phyloP scores from a whole-genome alignment of 2,113 vertebrate species.

The Ammodytes marinus region DNA sequence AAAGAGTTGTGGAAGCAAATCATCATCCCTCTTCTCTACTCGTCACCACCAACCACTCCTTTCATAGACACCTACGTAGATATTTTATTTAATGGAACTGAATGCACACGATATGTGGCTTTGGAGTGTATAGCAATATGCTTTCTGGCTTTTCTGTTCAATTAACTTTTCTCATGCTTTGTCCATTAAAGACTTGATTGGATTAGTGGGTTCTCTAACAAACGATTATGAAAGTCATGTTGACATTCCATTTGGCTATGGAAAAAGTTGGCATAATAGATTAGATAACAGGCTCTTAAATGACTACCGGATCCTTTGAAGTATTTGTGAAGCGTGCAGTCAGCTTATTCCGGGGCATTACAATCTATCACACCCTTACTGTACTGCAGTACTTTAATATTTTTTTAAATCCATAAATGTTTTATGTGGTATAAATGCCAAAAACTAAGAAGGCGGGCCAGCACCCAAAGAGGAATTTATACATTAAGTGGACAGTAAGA shows the following conservation, averaged over 20 bases:
- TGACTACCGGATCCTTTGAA: conserved; percentile 26
- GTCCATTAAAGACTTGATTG: conserved; percentile 55
- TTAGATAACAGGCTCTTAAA: conserved; percentile 45
- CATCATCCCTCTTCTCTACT: conserved; percentile 7
- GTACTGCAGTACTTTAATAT: background rate
- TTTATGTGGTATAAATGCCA: conserved; percentile 31
- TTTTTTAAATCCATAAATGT: conserved; percentile 31
- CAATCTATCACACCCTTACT: conserved; percentile 6
- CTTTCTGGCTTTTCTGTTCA: conserved; percentile 32
- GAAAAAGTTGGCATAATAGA: conserved; percentile 27
- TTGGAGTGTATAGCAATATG: conserved; percentile 6
- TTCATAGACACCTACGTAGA: conserved; percentile 23
- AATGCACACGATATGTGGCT: conserved; percentile 28
- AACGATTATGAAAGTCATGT: conserved; percentile 27
- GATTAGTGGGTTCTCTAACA: conserved; percentile 46
- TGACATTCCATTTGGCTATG: conserved; percentile 50
- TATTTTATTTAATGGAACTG: conserved; percentile 32
- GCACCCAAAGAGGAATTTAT: conserved; percentile 8
- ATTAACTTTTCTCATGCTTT: conserved; percentile 47
- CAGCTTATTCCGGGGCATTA: conserved; percentile 30
- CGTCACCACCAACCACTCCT: background rate
- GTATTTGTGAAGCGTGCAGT: conserved; percentile 31
- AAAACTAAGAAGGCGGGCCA: conserved; percentile 8
- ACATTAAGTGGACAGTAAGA: background rate
- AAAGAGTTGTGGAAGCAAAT: background rate